Conservation (phyloP, 2,888 invertebrate genomes). For the Patella pellucida region DNA sequence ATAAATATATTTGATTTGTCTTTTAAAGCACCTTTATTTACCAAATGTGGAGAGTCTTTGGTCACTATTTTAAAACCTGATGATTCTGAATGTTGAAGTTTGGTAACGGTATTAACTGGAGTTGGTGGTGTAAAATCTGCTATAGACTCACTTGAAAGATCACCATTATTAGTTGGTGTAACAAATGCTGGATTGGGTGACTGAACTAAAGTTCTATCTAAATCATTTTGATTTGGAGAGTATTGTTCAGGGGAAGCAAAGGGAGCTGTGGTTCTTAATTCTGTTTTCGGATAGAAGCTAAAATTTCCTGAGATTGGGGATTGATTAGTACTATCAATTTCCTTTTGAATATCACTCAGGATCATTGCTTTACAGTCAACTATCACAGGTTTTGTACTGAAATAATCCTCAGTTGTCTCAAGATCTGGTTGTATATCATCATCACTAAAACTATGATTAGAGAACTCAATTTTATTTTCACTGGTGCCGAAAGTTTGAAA, state of each 20-base stretch:
- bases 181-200: not conserved
- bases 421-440: conserved; percentile 63
- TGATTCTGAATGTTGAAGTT: not conserved
- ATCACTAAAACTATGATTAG: conserved; percentile 61
- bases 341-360: conserved; percentile 2
- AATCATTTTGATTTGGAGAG: conserved; percentile 33
- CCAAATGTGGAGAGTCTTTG: not conserved
- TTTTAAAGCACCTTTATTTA: not conserved
- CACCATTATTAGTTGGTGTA: not conserved
- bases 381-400: conserved; percentile 43
- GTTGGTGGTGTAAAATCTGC: not conserved
- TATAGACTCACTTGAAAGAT: not conserved
- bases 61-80: not conserved
- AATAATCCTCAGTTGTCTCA: conserved; percentile 65
- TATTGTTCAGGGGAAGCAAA: conserved; percentile 38
- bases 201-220: not conserved
- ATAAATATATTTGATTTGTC: conserved; percentile 1
- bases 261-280: conserved; percentile 20
- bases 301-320: not conserved
- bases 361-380: conserved; percentile 22
- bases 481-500: conserved; percentile 27
- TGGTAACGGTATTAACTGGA: not conserved
- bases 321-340: not conserved
- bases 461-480: conserved; percentile 31
- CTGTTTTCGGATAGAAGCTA: not conserved